Base-by-base conservation (phyloP, 2,113 vertebrate genomes). In the Symphodus melops region DNA sequence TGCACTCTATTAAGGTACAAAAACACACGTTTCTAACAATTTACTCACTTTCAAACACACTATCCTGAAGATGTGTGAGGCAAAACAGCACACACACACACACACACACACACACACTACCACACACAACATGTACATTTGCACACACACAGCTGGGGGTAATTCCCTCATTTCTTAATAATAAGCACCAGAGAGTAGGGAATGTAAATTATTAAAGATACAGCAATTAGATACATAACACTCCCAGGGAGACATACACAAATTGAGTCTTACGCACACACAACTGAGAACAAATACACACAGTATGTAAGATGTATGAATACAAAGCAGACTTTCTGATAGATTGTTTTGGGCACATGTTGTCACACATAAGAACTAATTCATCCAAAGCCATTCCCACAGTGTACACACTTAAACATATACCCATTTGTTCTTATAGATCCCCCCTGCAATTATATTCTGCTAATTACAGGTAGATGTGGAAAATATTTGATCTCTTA, bases 121-220 rank as follows among this genome's bases (percentile, higher is more conserved):
- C 36, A 52, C 51, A 33, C 39, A 17, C 17, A 1, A 41, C 48
- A 61, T 20, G 44, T 42, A 23, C 37, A 13, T 17, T 0, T 16
- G 20, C 19, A 10, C 62, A 70, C 41, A 37, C 54, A 62, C 64
- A 48, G 72, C 65, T 48, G 21, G 71, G 72, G 68, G 64, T 83
- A 77, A 77, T 85, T 87, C 79, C 73, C 76, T 83, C 79, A 78
- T 84, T 82, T 85, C 79, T 79, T 90, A 88, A 88, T 88, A 88
- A 92, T 79, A 57, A 72, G 75, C 84, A 89, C 83, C 80, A 79
- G 87, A 86, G 86, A 71, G 73, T 19, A 72, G 58, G 61, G 57
- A 62, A 67, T 78, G 67, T 91, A 75, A 91, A 91, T 91, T 91
- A 91, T 92, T 90, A 82, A 92, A 85, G 79, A 76, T 79, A 70